Evolutionary conservation across 2,797 vertebrate genomes (phyloP), one percentile per base, ranked within the genome.

Genomic region (Dromococcyx pavoninus): DNA sequence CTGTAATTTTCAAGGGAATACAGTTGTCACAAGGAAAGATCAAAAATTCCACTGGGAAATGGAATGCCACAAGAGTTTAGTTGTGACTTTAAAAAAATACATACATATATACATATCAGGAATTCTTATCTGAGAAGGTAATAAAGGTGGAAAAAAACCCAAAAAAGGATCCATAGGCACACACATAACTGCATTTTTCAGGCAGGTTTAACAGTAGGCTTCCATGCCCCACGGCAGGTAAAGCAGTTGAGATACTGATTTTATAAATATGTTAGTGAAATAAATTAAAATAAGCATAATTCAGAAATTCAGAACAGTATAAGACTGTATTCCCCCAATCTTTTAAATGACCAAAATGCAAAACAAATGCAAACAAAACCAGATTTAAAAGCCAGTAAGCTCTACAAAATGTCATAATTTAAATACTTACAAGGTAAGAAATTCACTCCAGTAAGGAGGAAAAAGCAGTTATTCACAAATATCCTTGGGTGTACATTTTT

Each of bases 401-500:
- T 86, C 43, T 51, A 78, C 24, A 37, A 51, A 78, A 94, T 39
- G 7, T 62, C 18, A 39, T 23, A 24, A 84, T 69, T 84, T 61
- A 81, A 91, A 91, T 93, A 94, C 94, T 96, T 80, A 95, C 88
- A 4, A 43, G 35, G 48, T 61, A 92, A 66, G 61, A 90, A 91
- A 94, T 24, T 39, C 9, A 75, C 33, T 82, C 54, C 39, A 35
- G 15, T 74, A 57, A 66, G 66, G 83, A 85, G 60, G 27, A 73
- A 73, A 92, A 95, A 32, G 57, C 7, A 60, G 58, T 56, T 85
- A 90, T 90, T 89, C 56, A 89, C 37, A 78, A 77, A 78, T n/a
- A 95, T 86, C 53, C 62, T 66, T 9, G 76, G 74, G 51, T 76
- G 67, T 23, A 67, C 58, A 11, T 79, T 79, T 93, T 35, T 88